phyloP scores from a whole-genome alignment of 2,113 vertebrate species.

The Pomatorhinus ruficollis region DNA sequence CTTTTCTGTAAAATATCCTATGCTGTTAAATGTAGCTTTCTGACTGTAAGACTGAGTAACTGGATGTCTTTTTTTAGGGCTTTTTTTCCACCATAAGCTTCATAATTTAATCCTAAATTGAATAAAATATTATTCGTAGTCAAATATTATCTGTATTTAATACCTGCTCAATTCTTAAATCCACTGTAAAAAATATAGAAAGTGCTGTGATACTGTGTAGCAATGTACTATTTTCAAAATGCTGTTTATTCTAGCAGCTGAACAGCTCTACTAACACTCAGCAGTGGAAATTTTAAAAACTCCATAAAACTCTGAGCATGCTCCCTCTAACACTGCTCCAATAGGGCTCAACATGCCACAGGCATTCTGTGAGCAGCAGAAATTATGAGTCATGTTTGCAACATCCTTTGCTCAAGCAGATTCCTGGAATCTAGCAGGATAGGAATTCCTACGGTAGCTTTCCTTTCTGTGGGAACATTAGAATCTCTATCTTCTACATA shows the following conservation, averaged over 20 bases:
- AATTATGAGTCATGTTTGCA: conserved; percentile 52
- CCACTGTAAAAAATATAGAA: neutral
- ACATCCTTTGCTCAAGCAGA: conserved; percentile 1
- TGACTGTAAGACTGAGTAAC: neutral
- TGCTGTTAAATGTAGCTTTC: neutral
- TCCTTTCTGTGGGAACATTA: neutral
- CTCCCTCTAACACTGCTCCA: neutral
- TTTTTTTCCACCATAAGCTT: neutral
- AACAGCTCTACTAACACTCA: neutral
- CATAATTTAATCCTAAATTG: neutral
- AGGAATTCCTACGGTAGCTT: neutral
- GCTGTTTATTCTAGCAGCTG: neutral
- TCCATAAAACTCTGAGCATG: neutral
- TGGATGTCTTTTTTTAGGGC: neutral
- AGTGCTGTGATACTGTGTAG: neutral
- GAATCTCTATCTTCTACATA: neutral
- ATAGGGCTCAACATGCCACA: conserved; percentile 17
- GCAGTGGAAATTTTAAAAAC: conserved; percentile 13
- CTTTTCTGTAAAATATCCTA: neutral
- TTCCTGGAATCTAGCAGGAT: conserved; percentile 7
- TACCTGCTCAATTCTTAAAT: neutral
- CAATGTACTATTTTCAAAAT: neutral
- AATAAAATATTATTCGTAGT: neutral
- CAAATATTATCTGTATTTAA: neutral
- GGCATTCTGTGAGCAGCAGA: conserved; percentile 15